Conservation (phyloP, 1,140 invertebrate species). For the Ylistrum balloti region DNA sequence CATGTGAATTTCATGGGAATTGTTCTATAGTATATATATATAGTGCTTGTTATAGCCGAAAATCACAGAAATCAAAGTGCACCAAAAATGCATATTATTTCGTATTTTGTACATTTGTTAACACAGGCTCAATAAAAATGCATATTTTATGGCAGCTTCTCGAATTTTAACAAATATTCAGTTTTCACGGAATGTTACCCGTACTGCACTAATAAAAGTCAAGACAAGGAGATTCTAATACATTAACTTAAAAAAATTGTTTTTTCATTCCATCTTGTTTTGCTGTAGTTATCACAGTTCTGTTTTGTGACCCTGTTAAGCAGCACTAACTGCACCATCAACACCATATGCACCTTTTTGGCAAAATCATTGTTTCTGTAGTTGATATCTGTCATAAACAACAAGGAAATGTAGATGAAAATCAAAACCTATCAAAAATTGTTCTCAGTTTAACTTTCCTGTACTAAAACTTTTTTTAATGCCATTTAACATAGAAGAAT, state of each 20-base stretch:
- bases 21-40: background rate
- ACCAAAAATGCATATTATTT: background rate
- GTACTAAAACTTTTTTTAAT: background rate
- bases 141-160: background rate
- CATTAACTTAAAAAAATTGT: background rate
- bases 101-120: background rate
- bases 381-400: background rate
- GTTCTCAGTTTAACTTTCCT: background rate
- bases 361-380: background rate
- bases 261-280: background rate
- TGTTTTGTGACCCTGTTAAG: background rate
- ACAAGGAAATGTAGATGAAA: background rate
- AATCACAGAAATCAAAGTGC: background rate
- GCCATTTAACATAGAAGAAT: background rate
- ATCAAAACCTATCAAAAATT: background rate
- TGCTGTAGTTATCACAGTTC: slow-evolving; percentile 18
- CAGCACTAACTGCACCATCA: background rate
- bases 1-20: background rate
- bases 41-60: no score
- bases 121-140: background rate
- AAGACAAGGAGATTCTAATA: background rate
- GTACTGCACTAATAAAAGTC: background rate
- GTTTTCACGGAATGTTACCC: background rate
- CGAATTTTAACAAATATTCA: background rate
- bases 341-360: background rate